phyloP scores from a whole-genome alignment of 2,888 invertebrate genomes.

The Aleiodes testaceus region DNA sequence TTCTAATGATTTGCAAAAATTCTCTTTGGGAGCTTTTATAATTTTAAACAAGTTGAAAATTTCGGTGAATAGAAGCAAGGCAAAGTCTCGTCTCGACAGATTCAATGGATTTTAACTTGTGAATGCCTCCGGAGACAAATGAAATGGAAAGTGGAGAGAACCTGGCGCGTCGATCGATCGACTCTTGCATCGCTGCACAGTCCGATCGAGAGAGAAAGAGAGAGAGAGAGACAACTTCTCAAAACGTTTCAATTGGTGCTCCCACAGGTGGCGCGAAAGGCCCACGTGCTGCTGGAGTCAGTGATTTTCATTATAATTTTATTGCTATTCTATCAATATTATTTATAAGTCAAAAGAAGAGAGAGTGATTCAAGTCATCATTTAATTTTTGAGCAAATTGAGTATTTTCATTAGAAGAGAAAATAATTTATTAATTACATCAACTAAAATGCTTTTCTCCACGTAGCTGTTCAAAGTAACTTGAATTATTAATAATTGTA shows the following conservation, averaged over 20 bases:
- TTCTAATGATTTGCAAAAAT: background rate
- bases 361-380: no score
- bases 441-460: no score
- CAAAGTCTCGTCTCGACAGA: no score
- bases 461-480: no score
- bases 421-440: no score
- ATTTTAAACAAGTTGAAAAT: background rate
- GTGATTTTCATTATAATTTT: conserved; percentile 4
- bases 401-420: no score
- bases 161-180: conserved; percentile 25
- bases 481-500: no score
- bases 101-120: conserved; percentile 9
- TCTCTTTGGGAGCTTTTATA: background rate
- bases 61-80: background rate
- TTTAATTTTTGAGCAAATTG: no score
- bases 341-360: background rate
- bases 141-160: conserved; percentile 40
- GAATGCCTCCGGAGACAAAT: background rate
- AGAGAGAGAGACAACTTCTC: conserved; percentile 36
- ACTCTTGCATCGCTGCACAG: conserved; percentile 43
- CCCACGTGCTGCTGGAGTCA: conserved; percentile 46
- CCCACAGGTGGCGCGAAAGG: conserved; percentile 55
- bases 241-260: conserved; percentile 51
- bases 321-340: conserved; percentile 15
- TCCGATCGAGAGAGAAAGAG: conserved; percentile 45